Evolutionary conservation across 2,797 vertebrate species (phyloP).

Genomic region (Neomorphus geoffroyi): DNA sequence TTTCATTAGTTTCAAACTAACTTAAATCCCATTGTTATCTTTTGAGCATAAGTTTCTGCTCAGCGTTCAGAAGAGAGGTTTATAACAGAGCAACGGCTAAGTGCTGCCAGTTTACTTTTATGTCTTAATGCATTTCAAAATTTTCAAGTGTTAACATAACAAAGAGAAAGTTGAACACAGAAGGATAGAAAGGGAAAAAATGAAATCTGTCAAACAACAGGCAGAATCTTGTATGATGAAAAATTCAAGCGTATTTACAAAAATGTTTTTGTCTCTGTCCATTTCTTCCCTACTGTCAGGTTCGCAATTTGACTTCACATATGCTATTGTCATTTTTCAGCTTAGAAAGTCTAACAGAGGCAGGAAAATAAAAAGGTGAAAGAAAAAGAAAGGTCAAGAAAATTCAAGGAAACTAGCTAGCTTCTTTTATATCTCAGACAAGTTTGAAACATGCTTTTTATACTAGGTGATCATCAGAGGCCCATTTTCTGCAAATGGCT

Average conservation of each 20-base stretch:
- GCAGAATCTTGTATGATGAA: background rate
- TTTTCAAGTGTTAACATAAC: background rate
- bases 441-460: background rate
- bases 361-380: background rate
- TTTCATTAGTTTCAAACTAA: background rate
- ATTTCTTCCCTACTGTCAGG: background rate
- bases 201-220: background rate
- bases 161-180: background rate
- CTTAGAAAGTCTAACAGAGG: background rate
- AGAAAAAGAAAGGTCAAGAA: slow-evolving; percentile 8
- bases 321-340: background rate
- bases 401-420: background rate
- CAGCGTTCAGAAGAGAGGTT: background rate
- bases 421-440: background rate
- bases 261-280: background rate
- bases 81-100: background rate
- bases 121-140: background rate
- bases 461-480: background rate
- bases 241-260: slow-evolving; percentile 45
- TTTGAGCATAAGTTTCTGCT: background rate
- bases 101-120: slow-evolving; percentile 11
- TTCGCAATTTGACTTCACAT: background rate
- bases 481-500: background rate
- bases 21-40: background rate
- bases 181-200: background rate